Evolutionary conservation across 1,140 invertebrate genomes (phyloP), one percentile per base, ranked within the genome.

Genomic region (Plutomurus gul): DNA sequence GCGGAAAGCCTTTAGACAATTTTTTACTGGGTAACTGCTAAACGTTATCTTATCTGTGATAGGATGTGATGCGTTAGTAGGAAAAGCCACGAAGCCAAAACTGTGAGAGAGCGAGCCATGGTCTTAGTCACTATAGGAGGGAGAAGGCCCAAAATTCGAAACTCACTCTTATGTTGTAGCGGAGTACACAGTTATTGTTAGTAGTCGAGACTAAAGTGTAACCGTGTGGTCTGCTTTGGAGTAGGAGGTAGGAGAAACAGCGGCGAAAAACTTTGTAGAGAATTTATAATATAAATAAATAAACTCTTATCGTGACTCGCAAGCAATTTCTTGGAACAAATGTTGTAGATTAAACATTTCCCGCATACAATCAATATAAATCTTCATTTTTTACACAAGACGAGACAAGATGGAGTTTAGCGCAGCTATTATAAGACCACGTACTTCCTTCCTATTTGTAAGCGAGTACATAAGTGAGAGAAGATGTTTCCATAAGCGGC

Each of bases 321-420:
- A 49, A 56, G 49, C 74, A 76, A 76, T 76, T 76, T 56, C 49
- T 76, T 20, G 43, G 43, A 73, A 56, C 74, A 76, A 56, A 76
- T 56, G 49, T 56, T 76, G 74, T 76, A 76, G 74, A 76, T 76
- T 76, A 76, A 51, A 56, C 49, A 76, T 36, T 56, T 76, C 30
- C 74, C 74, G 74, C 74, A 76, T 76, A 76, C 51, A 76, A 76
- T 76, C 74, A 76, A 76, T 56, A 76, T 76, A 76, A 76, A 76
- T 76, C 74, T 76, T 76, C 74, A 76, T 76, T 76, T 76, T 73
- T 76, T 76, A 49, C 74, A 51, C 74, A 39, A 40, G 47, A 65
- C 56, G 56, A 33, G 56, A 65, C 56, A 65, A 65, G 56, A 65
- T 27, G 27, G 56, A 65, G 56, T 65, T 65, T 65, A 65, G 56